Evolutionary conservation across 1,140 invertebrate species (phyloP).

Genomic region (Procambarus virginalis): DNA sequence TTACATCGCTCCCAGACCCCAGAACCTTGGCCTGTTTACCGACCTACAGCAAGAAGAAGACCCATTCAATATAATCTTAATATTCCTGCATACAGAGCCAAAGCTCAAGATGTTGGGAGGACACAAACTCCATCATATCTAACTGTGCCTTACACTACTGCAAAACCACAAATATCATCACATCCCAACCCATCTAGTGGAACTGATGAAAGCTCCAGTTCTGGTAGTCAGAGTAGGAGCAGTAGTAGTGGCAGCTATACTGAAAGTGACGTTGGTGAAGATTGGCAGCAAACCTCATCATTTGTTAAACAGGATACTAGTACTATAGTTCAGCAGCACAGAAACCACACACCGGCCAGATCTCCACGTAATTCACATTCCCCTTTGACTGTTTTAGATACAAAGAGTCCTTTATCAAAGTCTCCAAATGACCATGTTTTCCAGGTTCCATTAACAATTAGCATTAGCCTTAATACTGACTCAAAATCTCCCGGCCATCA

Average conservation of each 20-base stretch:
- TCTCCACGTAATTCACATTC: constrained; percentile 9
- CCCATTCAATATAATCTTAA: constrained; percentile 1
- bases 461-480: not conserved
- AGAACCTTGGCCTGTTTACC: constrained; percentile 53
- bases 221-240: constrained; percentile 7
- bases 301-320: not conserved
- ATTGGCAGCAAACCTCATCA: not conserved
- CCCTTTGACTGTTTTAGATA: not conserved
- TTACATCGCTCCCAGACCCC: not conserved
- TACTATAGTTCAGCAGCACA: not conserved
- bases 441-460: not conserved
- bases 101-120: not conserved
- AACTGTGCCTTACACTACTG: not conserved
- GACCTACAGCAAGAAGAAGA: constrained; percentile 16
- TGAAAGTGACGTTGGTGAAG: constrained; percentile 22
- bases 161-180: not conserved
- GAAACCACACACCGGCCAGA: not conserved
- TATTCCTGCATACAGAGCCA: not conserved
- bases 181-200: not conserved
- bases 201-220: constrained; percentile 6
- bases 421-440: not conserved
- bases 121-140: not conserved
- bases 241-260: constrained; percentile 23
- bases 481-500: not conserved
- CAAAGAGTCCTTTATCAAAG: constrained; percentile 7